Evolutionary conservation across 2,888 invertebrate species (phyloP), one percentile per base, ranked within the genome.

Genomic region (Stenichneumon culpator): DNA sequence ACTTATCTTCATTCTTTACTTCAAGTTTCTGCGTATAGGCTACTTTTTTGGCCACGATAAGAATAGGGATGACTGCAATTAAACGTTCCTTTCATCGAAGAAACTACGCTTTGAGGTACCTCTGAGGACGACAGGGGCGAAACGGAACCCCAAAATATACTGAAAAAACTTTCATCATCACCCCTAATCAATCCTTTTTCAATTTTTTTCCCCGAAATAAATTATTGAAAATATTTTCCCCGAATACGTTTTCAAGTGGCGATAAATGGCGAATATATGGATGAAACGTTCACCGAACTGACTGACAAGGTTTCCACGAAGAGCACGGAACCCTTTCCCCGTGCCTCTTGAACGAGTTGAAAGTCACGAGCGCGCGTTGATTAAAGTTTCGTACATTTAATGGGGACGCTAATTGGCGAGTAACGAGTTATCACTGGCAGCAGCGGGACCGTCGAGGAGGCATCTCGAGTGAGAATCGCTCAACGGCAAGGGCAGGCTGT

Each of bases 341-440:
- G 28, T 63, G 28, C 28, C 32, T 63, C 63, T 52, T 39, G 44
- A 79, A 73, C 67, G 32, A 60, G 25, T 79, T 60, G 68, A 69
- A 22, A 79, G 78, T 79, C 69, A 57, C 60, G 69, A 77, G 63
- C 50, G 77, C 73, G 70, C 79, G 84, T 88, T 84, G 86, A 85
- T 87, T 86, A 82, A 87, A 88, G 60, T 84, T 87, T 86, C 85
- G 74, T 68, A 50, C 32, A 81, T 75, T 50, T 81, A 63, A 81
- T 69, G 57, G 68, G 63, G 44, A 54, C 83, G 77, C 79, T 86
- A 83, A 88, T 86, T 83, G 87, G 75, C 65, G 70, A 32, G 74
- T 85, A 88, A 87, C 87, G 85, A 87, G 86, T 79, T 86, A 77
- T 72, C 82, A 68, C 70, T 73, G 69, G 85, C 86, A 83, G 84